Evolutionary conservation across 2,888 invertebrate species (phyloP).

Genomic region (Lepidochrysops patricia): DNA sequence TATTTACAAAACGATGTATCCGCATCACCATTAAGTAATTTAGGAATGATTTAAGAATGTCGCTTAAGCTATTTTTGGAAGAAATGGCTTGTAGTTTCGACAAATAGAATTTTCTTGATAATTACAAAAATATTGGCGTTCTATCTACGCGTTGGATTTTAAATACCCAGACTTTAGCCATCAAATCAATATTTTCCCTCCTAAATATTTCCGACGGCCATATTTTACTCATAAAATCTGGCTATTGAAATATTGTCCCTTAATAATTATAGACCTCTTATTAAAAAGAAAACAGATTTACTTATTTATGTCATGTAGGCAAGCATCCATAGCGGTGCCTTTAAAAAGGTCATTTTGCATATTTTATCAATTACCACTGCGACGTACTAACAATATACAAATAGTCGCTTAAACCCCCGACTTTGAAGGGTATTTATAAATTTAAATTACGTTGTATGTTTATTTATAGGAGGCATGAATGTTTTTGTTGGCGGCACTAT

Average conservation of each 20-base stretch:
- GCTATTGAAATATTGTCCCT: no score
- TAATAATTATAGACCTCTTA: no score
- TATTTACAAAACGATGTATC: neutral
- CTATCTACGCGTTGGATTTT: no score
- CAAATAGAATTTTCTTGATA: no score
- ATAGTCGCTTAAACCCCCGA: constrained; percentile 34
- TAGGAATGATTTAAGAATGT: neutral
- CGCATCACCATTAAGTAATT: neutral
- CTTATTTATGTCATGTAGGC: constrained; percentile 2
- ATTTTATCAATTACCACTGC: constrained; percentile 62
- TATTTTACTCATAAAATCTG: no score
- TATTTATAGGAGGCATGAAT: neutral
- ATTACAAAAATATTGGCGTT: no score
- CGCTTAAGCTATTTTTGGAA: no score
- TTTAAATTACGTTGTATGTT: constrained; percentile 16
- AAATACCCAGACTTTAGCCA: no score
- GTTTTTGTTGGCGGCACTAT: constrained; percentile 7
- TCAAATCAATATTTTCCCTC: no score
- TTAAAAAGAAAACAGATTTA: neutral
- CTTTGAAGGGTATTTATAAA: constrained; percentile 17
- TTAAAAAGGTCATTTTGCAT: constrained; percentile 56
- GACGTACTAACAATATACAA: constrained; percentile 56
- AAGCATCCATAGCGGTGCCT: constrained; percentile 24
- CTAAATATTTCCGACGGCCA: no score
- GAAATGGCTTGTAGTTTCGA: no score